A percentile compares a stretch with the other conserved stretches of the same genome.
Conservation (phyloP, 2,888 invertebrate genomes). For the Dolomedes plantarius region DNA sequence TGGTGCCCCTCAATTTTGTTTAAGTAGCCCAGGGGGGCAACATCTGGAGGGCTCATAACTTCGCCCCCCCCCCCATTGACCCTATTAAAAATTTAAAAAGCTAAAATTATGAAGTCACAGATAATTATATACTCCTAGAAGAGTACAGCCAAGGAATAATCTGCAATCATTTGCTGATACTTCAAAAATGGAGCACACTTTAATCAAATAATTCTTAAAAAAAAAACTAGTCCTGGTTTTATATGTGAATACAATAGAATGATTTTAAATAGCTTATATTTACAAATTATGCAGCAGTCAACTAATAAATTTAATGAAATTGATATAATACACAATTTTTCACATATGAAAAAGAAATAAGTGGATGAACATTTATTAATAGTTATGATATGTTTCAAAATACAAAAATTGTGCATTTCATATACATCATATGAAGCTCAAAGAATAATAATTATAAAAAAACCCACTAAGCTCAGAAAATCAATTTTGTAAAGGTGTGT, state of each 20-base stretch:
- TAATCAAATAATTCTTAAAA: too few relatives aligned
- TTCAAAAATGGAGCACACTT: too few relatives aligned
- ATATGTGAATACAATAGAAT: not conserved
- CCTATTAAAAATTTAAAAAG: too few relatives aligned
- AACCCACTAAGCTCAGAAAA: constrained; percentile 15
- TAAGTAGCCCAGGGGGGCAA: too few relatives aligned
- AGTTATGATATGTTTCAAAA: constrained; percentile 27
- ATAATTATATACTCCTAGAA: too few relatives aligned
- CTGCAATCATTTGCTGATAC: too few relatives aligned
- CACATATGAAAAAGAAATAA: not conserved
- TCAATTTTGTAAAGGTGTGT: not conserved
- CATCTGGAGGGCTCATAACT: too few relatives aligned
- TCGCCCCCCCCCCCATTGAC: too few relatives aligned
- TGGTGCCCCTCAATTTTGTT: too few relatives aligned
- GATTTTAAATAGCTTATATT: not conserved
- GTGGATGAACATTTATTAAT: not conserved
- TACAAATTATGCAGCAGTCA: not conserved
- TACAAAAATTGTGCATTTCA: constrained; percentile 34
- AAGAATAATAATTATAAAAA: constrained; percentile 7
- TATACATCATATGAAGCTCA: not conserved
- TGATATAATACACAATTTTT: not conserved
- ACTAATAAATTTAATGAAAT: not conserved
- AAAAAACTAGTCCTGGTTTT: constrained; percentile 12
- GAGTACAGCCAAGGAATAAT: too few relatives aligned
- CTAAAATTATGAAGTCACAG: too few relatives aligned